Percentiles rank a stretch among this genome's conserved stretches.
Evolutionary conservation across 2,888 invertebrate genomes (phyloP).

Genomic region (Lamellibrachia columna): DNA sequence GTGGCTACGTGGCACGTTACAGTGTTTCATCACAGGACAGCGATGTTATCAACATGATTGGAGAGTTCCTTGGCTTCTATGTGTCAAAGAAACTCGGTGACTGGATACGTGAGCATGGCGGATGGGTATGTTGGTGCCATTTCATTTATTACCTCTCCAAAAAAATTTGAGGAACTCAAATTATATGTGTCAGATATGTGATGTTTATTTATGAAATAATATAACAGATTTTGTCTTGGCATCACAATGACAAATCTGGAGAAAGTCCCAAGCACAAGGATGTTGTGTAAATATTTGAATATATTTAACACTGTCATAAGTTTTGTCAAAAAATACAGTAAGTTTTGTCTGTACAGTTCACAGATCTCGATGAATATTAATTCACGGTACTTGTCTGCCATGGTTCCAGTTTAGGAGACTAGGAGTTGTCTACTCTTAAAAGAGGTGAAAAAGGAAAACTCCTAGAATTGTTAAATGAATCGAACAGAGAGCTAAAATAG

Average conservation of each 20-base stretch:
- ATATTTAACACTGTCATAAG: neutral
- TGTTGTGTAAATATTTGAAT: neutral
- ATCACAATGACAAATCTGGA: neutral
- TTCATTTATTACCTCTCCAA: neutral
- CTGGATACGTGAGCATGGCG: slow-evolving; percentile 61
- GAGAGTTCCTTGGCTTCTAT: slow-evolving; percentile 59
- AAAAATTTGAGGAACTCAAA: neutral
- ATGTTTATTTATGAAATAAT: neutral
- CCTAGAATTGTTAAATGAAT: no score
- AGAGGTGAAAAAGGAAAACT: no score
- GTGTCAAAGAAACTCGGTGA: slow-evolving; percentile 57
- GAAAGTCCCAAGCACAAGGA: neutral
- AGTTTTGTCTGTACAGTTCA: no score
- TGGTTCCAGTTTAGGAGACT: no score
- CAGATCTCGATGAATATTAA: no score
- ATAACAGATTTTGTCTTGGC: neutral
- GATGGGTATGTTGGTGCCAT: slow-evolving; percentile 56
- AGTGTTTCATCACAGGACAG: slow-evolving; percentile 36
- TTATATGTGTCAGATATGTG: neutral
- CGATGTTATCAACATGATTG: slow-evolving; percentile 31
- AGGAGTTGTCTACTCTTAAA: no score
- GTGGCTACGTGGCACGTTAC: slow-evolving; percentile 51
- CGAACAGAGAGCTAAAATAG: no score
- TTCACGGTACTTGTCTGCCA: no score
- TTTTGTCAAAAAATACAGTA: no score